A percentile compares a stretch with the other conserved stretches of the same genome.
phyloP scores from a whole-genome alignment of 2,113 vertebrate genomes.

The Butorides virescens region DNA sequence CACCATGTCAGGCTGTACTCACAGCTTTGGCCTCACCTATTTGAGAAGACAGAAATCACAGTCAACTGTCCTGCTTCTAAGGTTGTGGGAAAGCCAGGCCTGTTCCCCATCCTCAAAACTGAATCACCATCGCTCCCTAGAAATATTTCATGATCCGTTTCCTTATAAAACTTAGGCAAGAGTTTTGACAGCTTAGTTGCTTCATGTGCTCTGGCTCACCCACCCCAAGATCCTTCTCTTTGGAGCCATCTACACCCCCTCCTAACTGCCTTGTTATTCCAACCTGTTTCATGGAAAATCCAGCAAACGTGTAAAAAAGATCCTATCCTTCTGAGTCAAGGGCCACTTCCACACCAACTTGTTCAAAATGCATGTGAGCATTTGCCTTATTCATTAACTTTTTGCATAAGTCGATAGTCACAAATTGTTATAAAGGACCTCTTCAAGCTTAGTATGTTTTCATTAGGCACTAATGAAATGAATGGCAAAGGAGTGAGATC shows the following conservation, averaged over 20 bases:
- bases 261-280: not conserved
- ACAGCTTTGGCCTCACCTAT: rapidly evolving
- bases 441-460: not conserved
- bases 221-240: not conserved
- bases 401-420: not conserved
- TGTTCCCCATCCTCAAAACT: not conserved
- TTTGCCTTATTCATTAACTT: not conserved
- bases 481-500: not conserved
- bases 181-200: not conserved
- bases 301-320: not conserved
- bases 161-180: not conserved
- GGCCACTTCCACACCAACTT: not conserved
- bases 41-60: not conserved
- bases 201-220: not conserved
- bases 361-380: not conserved
- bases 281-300: not conserved
- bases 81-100: not conserved
- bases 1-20: not conserved
- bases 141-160: not conserved
- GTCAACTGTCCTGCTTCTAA: not conserved
- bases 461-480: not conserved
- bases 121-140: not conserved
- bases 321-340: not conserved
- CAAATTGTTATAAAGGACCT: not conserved
- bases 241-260: not conserved